phyloP scores from a whole-genome alignment of 35 echinoderm and acorn worm species.

The Stichopus chloronotus region DNA sequence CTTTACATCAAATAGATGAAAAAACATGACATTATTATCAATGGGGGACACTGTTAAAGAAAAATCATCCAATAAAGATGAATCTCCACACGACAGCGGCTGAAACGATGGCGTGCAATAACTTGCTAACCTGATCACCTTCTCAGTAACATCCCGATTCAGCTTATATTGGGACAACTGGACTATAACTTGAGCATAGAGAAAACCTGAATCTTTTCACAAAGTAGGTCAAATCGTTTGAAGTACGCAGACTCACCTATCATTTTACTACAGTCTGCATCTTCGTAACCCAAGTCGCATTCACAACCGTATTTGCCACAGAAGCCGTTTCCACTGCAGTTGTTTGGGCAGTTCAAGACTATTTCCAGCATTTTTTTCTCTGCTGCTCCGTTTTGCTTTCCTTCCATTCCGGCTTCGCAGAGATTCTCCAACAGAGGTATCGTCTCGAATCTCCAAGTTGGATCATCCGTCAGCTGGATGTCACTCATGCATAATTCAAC shows the following conservation, averaged over 20 bases:
- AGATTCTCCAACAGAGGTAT: conserved; percentile 84
- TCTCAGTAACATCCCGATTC: too few relatives aligned
- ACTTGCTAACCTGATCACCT: too few relatives aligned
- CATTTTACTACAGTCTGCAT: conserved; percentile 70
- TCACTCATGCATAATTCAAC: conserved; percentile 87
- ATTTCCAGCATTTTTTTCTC: conserved; percentile 56
- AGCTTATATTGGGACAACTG: too few relatives aligned
- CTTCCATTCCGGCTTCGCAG: conserved; percentile 79
- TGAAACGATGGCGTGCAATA: too few relatives aligned
- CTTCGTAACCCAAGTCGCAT: conserved; percentile 65
- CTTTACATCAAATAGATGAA: too few relatives aligned
- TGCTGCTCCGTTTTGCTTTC: conserved; percentile 55
- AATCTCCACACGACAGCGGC: too few relatives aligned
- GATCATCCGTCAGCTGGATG: conserved; percentile 91
- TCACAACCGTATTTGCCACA: conserved; percentile 75
- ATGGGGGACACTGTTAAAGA: too few relatives aligned
- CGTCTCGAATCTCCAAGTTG: conserved; percentile 79
- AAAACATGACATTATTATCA: too few relatives aligned
- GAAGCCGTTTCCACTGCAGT: conserved; percentile 79
- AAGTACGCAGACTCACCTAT: conserved; percentile 54
- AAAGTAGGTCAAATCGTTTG: too few relatives aligned
- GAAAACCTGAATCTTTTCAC: too few relatives aligned
- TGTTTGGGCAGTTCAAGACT: conserved; percentile 87
- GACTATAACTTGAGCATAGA: too few relatives aligned
- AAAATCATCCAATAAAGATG: too few relatives aligned